These are phyloP conservation scores for Neosilurus mollespiculum DNA, from an alignment of 2,797 vertebrate species.

Conservation along the genomic window DNA sequence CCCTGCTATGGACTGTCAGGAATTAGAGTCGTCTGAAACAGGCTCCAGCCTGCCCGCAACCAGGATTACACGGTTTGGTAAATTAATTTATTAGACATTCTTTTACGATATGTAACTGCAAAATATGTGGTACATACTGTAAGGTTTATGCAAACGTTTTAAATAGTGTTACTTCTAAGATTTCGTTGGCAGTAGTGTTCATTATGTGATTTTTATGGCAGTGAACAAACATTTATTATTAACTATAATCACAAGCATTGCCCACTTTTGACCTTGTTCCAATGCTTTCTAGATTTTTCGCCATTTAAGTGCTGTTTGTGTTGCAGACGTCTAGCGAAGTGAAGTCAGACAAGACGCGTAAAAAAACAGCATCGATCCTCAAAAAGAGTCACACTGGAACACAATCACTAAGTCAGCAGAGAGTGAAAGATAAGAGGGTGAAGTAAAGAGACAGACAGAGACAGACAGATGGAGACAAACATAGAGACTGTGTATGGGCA, in stretches of 20 bases:
- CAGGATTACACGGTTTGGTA: too few relatives aligned
- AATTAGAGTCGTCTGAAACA: too few relatives aligned
- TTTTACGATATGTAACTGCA: neutral
- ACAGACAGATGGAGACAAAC: constrained; percentile 24
- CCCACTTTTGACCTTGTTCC: neutral
- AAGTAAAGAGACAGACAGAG: constrained; percentile 8
- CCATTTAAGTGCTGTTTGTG: neutral
- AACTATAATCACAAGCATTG: neutral
- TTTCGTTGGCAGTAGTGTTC: neutral
- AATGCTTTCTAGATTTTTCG: neutral
- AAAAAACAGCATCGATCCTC: neutral
- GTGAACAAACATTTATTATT: neutral
- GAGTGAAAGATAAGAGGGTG: neutral
- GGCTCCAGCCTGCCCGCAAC: too few relatives aligned
- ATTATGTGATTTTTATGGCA: neutral
- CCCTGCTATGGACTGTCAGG: too few relatives aligned
- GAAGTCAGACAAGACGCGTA: neutral
- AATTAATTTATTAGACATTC: too few relatives aligned
- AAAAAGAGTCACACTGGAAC: neutral
- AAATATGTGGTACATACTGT: neutral
- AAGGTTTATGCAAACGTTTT: neutral
- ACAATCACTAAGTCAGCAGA: constrained; percentile 7
- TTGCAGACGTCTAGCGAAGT: neutral
- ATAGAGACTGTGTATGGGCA: constrained; percentile 47
- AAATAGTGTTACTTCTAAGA: neutral